Conservation (phyloP, 2,797 vertebrate species). For the Betta splendens region DNA sequence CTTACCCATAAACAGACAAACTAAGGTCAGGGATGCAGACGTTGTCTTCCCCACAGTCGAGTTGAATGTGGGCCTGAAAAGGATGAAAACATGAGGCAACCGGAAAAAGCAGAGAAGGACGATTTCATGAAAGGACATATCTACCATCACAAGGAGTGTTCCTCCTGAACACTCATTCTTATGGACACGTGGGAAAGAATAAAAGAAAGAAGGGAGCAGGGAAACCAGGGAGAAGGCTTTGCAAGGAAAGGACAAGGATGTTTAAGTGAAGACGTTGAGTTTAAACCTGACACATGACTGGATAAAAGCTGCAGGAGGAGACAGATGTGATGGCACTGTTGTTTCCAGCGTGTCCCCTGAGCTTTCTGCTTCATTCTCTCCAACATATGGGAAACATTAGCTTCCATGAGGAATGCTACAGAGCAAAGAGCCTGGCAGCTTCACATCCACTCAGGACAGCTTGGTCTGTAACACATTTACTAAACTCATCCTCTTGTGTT, state of each 20-base stretch:
- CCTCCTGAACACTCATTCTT: no score
- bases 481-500: constrained; percentile 18
- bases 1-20: constrained; percentile 89
- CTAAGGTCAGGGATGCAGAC: constrained; percentile 94
- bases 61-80: constrained; percentile 89
- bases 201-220: constrained; percentile 26
- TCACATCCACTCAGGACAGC: constrained; percentile 43
- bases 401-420: constrained; percentile 53
- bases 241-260: constrained; percentile 48
- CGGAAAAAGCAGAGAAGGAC: constrained; percentile 48
- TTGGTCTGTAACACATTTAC: constrained; percentile 15
- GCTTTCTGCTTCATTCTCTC: constrained; percentile 36
- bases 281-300: constrained; percentile 33
- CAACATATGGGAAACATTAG: constrained; percentile 77
- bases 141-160: no score
- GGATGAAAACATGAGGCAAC: constrained; percentile 40
- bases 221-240: constrained; percentile 18
- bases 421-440: constrained; percentile 59
- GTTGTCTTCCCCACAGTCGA: constrained; percentile 95
- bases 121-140: constrained; percentile 63
- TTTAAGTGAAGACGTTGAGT: constrained; percentile 39
- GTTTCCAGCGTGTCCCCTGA: constrained; percentile 16
- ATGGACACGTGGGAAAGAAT: constrained; percentile 42
- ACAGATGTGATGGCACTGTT: constrained; percentile 36
- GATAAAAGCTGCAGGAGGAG: constrained; percentile 39